These are phyloP conservation scores for Elymnias hypermnestra DNA, from an alignment of 1,140 invertebrate species.

Conservation along the genomic window DNA sequence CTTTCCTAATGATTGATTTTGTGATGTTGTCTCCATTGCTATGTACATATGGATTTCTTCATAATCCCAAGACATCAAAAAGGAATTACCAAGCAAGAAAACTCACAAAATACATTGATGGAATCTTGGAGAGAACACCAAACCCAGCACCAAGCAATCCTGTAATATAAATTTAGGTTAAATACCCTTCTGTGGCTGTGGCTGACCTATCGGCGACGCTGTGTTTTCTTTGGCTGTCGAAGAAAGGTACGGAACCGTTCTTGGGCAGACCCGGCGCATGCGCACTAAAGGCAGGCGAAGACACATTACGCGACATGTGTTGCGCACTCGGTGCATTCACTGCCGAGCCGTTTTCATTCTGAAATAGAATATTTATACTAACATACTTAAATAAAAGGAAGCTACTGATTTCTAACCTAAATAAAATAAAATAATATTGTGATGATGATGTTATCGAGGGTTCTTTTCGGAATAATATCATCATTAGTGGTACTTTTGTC, in stretches of 20 bases:
- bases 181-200: conserved; percentile 33
- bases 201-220: conserved; percentile 84
- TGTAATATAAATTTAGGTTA: conserved; percentile 3
- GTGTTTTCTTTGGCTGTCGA: conserved; percentile 88
- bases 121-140: not conserved
- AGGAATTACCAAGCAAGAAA: too few relatives aligned
- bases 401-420: too few relatives aligned
- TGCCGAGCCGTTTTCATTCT: conserved; percentile 52
- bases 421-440: too few relatives aligned
- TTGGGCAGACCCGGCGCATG: conserved; percentile 88
- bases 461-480: too few relatives aligned
- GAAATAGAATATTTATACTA: conserved; percentile 7
- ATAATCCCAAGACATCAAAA: too few relatives aligned
- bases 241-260: conserved; percentile 92
- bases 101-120: too few relatives aligned
- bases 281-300: conserved; percentile 89
- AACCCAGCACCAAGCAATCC: conserved; percentile 3
- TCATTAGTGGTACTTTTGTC: too few relatives aligned
- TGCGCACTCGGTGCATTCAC: conserved; percentile 44
- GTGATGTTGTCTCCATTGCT: too few relatives aligned
- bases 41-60: too few relatives aligned
- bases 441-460: too few relatives aligned
- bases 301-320: conserved; percentile 86
- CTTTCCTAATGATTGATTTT: too few relatives aligned
- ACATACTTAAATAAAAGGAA: too few relatives aligned